phyloP scores from a whole-genome alignment of 2,888 invertebrate species.

The Xestoiulus laeticollis region DNA sequence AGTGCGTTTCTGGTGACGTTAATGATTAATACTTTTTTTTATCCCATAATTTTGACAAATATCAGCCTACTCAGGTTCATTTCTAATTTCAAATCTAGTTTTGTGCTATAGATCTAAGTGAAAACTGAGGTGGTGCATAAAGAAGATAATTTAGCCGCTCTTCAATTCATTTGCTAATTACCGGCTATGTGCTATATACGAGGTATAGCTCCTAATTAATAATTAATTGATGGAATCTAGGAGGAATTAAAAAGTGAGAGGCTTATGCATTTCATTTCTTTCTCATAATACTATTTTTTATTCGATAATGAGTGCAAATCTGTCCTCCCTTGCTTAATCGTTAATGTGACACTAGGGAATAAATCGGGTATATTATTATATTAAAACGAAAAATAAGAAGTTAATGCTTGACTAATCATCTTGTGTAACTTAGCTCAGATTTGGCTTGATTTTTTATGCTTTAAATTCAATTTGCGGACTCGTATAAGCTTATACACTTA shows the following conservation, averaged over 20 bases:
- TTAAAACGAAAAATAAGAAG: not conserved
- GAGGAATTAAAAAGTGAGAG: not conserved
- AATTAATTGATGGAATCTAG: constrained; percentile 23
- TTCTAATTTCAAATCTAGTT: not conserved
- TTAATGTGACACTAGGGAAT: not conserved
- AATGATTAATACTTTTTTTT: not conserved
- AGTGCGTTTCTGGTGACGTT: not conserved
- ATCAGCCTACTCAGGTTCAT: not conserved
- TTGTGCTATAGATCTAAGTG: not conserved
- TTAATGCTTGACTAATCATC: not conserved
- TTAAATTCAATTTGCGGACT: too few species aligned
- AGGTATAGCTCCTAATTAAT: not conserved
- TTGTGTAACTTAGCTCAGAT: not conserved
- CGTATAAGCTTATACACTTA: too few species aligned
- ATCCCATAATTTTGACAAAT: constrained; percentile 15
- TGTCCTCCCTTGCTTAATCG: not conserved
- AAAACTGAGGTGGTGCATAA: not conserved
- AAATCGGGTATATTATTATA: not conserved
- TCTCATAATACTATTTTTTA: not conserved
- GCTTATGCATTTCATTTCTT: constrained; percentile 4
- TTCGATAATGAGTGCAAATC: not conserved
- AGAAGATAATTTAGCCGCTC: not conserved
- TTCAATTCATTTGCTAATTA: not conserved
- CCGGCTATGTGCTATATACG: not conserved
- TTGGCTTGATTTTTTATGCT: too few species aligned